Conservation (phyloP, 30 jellyfish, hydroid and myxozoan genomes). For the Turritopsis rubra region DNA sequence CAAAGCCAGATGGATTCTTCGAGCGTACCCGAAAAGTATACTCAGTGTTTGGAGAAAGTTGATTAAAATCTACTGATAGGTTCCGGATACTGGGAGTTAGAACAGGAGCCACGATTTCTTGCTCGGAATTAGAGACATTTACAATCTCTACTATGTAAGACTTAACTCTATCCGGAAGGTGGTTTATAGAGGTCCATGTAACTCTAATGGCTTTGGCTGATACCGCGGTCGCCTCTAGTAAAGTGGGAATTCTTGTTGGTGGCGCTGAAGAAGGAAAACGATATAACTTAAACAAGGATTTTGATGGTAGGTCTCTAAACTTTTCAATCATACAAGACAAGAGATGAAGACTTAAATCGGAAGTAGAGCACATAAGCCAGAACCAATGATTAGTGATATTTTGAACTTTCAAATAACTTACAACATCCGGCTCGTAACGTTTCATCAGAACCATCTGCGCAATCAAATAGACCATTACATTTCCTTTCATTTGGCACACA, state of each 20-base stretch:
- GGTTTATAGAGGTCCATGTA: not conserved
- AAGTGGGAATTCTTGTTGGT: not conserved
- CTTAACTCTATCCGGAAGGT: not conserved
- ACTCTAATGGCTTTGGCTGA: not conserved
- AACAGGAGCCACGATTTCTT: not conserved
- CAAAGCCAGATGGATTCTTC: not conserved
- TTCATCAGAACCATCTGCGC: not conserved
- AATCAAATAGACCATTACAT: not conserved
- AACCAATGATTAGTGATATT: no score
- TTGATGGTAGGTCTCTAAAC: no score
- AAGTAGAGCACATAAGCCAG: no score
- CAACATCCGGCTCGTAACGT: not conserved
- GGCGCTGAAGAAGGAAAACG: not conserved
- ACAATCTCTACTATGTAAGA: not conserved
- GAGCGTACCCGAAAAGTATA: not conserved
- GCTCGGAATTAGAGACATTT: not conserved
- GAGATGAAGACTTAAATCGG: no score
- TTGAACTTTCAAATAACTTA: no score
- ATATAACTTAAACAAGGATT: not conserved
- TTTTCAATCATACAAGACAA: no score
- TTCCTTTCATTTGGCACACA: not conserved
- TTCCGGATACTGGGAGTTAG: not conserved
- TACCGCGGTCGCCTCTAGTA: not conserved
- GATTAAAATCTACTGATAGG: not conserved
- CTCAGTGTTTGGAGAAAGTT: not conserved